A percentile compares a stretch with the other conserved stretches of the same genome.
Evolutionary conservation across 2,797 vertebrate species (phyloP).

Genomic region (Microctenopoma lineatum): DNA sequence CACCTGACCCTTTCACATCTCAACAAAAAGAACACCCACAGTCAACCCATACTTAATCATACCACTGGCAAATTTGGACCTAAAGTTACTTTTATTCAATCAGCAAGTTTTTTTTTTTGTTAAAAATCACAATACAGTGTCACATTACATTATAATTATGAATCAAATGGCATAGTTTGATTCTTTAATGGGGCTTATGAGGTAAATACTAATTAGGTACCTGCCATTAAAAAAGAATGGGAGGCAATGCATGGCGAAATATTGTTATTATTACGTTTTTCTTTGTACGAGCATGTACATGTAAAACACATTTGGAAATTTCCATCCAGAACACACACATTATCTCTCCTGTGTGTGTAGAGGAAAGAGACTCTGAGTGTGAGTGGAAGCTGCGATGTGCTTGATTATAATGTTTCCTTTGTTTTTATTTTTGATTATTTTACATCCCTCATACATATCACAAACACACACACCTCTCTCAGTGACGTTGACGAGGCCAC

Average conservation of each 20-base stretch:
- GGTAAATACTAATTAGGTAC: too few relatives aligned
- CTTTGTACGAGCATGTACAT: neutral
- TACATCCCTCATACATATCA: constrained; percentile 15
- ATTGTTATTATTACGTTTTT: too few relatives aligned
- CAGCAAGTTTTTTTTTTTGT: too few relatives aligned
- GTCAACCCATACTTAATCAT: too few relatives aligned
- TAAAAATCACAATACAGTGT: neutral
- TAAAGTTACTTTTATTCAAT: too few relatives aligned
- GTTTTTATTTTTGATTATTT: constrained; percentile 18
- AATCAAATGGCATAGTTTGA: too few relatives aligned
- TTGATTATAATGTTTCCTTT: constrained; percentile 44
- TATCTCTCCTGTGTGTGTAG: neutral
- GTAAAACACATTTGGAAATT: constrained; percentile 5
- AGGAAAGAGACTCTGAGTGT: neutral
- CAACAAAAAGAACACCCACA: too few relatives aligned
- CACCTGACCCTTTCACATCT: too few relatives aligned
- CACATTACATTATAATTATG: neutral
- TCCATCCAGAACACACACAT: neutral
- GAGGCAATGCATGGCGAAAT: too few relatives aligned
- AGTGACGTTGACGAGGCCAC: constrained; percentile 42
- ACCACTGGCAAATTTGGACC: too few relatives aligned
- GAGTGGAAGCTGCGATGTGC: constrained; percentile 3
- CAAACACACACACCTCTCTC: constrained; percentile 14
- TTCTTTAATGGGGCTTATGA: too few relatives aligned
- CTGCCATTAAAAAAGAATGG: too few relatives aligned